phyloP scores from a whole-genome alignment of 2,113 vertebrate genomes.

The Ageneiosus marmoratus region DNA sequence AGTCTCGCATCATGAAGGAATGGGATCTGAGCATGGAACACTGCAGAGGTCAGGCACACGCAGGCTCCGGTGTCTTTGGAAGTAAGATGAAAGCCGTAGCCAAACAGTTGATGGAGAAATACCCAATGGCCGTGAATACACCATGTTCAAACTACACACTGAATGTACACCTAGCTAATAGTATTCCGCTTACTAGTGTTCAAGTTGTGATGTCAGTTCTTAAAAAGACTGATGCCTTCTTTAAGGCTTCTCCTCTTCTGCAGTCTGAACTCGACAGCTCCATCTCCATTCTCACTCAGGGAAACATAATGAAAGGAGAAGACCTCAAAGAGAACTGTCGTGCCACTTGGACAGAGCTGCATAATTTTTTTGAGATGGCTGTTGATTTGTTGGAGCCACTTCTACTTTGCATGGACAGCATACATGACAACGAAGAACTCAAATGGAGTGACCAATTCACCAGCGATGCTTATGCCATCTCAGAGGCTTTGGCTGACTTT shows the following conservation, averaged over 20 bases:
- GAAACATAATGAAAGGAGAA: conserved; percentile 76
- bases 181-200: conserved; percentile 77
- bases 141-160: conserved; percentile 82
- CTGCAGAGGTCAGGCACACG: conserved; percentile 88
- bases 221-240: conserved; percentile 82
- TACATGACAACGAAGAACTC: conserved; percentile 81
- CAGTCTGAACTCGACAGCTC: conserved; percentile 81
- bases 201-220: conserved; percentile 83
- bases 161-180: conserved; percentile 83
- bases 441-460: conserved; percentile 79
- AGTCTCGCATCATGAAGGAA: conserved; percentile 78
- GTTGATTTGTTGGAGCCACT: conserved; percentile 84
- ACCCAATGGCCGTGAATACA: conserved; percentile 79
- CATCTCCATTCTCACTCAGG: conserved; percentile 81
- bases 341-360: conserved; percentile 79
- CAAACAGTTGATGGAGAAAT: conserved; percentile 80
- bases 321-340: conserved; percentile 80
- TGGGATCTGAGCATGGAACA: conserved; percentile 91
- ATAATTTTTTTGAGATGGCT: conserved; percentile 84
- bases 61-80: conserved; percentile 78
- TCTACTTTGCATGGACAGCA: conserved; percentile 84
- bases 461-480: conserved; percentile 80
- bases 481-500: conserved; percentile 85
- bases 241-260: conserved; percentile 74
- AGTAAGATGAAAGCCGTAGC: conserved; percentile 85